A percentile compares a stretch with the other conserved stretches of the same genome.
These are phyloP conservation scores for Cotesia vestalis DNA, from an alignment of 1,140 invertebrate species.

Conservation along the genomic window DNA sequence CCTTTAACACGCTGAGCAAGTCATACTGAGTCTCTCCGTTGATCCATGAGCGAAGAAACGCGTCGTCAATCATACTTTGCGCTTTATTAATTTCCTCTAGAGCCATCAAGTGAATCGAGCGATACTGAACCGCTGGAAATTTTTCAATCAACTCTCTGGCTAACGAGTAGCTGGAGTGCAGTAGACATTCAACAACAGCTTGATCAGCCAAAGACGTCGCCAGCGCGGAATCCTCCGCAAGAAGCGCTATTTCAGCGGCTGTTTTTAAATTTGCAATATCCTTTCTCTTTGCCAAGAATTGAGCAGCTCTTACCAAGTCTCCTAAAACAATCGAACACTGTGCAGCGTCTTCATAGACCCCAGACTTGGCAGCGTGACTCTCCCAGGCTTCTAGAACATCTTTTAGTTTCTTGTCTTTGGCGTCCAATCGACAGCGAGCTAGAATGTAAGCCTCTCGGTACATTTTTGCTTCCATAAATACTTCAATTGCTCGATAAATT, in stretches of 20 bases:
- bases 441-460: constrained; percentile 73
- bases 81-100: background rate
- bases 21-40: too few species aligned
- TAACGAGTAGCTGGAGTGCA: constrained; percentile 38
- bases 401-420: constrained; percentile 65
- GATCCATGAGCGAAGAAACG: too few species aligned
- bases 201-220: constrained; percentile 49
- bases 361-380: constrained; percentile 55
- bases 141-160: constrained; percentile 47
- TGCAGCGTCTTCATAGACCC: constrained; percentile 69
- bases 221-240: constrained; percentile 46
- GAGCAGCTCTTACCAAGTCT: constrained; percentile 50
- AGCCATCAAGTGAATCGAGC: constrained; percentile 28
- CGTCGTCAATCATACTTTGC: too few species aligned
- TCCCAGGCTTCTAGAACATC: constrained; percentile 69
- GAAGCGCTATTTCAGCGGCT: constrained; percentile 53
- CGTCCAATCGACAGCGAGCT: constrained; percentile 67
- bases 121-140: constrained; percentile 46
- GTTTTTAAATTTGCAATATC: constrained; percentile 47
- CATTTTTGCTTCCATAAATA: constrained; percentile 66
- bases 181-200: constrained; percentile 49
- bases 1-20: too few species aligned
- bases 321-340: constrained; percentile 64
- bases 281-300: constrained; percentile 50
- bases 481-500: constrained; percentile 69